Evolutionary conservation across 1,140 invertebrate genomes (phyloP).

Genomic region (Apis laboriosa): DNA sequence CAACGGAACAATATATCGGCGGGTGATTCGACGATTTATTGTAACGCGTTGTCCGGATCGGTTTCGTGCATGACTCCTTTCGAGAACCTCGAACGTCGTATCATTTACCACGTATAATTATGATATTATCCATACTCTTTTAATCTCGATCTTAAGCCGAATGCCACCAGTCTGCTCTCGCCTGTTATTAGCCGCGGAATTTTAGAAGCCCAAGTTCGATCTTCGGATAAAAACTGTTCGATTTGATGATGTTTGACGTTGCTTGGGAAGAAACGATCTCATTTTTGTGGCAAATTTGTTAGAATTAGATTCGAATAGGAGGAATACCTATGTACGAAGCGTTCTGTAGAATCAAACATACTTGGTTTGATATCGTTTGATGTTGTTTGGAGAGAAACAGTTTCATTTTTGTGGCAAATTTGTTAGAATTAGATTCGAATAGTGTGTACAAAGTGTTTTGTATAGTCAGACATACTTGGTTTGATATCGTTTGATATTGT

Average conservation of each 20-base stretch:
- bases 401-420: too few relatives aligned
- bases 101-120: slow-evolving; percentile 35
- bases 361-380: too few relatives aligned
- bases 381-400: too few relatives aligned
- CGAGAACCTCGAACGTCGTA: background rate
- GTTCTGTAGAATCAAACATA: too few relatives aligned
- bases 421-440: too few relatives aligned
- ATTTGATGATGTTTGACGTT: background rate
- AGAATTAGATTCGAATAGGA: too few relatives aligned
- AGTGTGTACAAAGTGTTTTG: too few relatives aligned
- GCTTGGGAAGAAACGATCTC: too few relatives aligned
- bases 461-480: too few relatives aligned
- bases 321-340: too few relatives aligned
- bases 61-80: slow-evolving; percentile 2
- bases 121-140: slow-evolving; percentile 26
- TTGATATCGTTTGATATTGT: background rate
- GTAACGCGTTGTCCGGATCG: slow-evolving; percentile 25
- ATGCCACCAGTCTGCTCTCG: background rate
- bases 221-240: background rate
- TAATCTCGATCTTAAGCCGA: slow-evolving; percentile 32
- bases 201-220: background rate
- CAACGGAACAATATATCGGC: slow-evolving; percentile 30
- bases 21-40: slow-evolving; percentile 41
- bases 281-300: too few relatives aligned
- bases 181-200: slow-evolving; percentile 12